Evolutionary conservation across 2,888 invertebrate genomes (phyloP), one percentile per base, ranked within the genome.

Genomic region (Drosophila gaucha): DNA sequence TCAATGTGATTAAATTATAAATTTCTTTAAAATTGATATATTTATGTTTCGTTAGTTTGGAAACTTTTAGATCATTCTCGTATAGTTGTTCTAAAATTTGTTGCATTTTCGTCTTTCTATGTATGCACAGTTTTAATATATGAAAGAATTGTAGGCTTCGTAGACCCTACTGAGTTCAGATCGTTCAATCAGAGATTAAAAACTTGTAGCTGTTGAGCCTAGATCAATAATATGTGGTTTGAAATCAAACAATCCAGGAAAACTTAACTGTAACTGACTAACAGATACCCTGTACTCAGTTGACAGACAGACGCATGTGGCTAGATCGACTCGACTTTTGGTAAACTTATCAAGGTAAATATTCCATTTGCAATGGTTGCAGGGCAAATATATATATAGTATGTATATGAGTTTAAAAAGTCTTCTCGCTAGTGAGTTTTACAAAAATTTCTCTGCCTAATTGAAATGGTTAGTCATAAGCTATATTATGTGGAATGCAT

Each of bases 401-500:
- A 28, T 30, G 28, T 12, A 43, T 3, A 28, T 28, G 12, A 36
- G 26, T 10, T 18, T 18, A 14, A 5, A 24, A 52, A 16, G 30
- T 44, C 31, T 31, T 14, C 24, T 14, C 20, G n/a, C 31, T 52
- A 33, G 31, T 41, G 24, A 16, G 18, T 38, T 16, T 57, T 39
- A 8, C 18, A 26, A 28, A 44, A 30, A 28, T 51, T 31, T 24
- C 8, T 24, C 18, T n/a, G 30, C 24, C 18, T 18, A 31, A 51
- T 57, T 51, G 0, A 31, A 26, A 30, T 28, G 28, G 2, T 20
- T 30, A 9, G 30, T 46, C n/a, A n/a, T 20, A 46, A 33, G 33
- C 47, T 33, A 33, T 33, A 33, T 9, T 46, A 12, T 12, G 16
- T 3, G 44, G 41, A 44, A 51, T 50, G 24, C 36, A 52, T 64